Percentiles rank a stretch among this genome's conserved stretches.
These are phyloP conservation scores for Brachionus rubens DNA, from an alignment of 1,140 invertebrate genomes.

Conservation along the genomic window DNA sequence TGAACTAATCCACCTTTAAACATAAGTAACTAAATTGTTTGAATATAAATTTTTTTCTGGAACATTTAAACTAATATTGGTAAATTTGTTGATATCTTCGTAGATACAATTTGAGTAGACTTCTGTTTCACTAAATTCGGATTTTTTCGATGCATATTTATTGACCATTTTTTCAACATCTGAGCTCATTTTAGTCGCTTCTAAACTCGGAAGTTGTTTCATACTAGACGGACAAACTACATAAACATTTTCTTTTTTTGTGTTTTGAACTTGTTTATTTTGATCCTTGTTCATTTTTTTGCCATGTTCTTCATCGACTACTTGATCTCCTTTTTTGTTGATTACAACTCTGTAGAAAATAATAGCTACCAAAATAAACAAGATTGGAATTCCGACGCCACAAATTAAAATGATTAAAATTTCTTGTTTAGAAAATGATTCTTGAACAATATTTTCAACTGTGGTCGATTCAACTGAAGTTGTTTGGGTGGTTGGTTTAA, in stretches of 20 bases:
- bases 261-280: neutral
- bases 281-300: neutral
- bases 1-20: no score
- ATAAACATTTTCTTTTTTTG: constrained; percentile 35
- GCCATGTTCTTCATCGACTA: neutral
- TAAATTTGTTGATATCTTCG: neutral
- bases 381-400: constrained; percentile 22
- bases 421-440: neutral
- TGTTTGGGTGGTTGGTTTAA: neutral
- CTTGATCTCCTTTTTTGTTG: neutral
- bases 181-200: neutral
- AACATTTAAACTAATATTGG: neutral
- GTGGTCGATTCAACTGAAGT: neutral
- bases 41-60: neutral
- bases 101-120: constrained; percentile 30
- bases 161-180: neutral
- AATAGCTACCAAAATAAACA: neutral
- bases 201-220: neutral
- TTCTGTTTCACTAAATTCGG: neutral
- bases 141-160: no score
- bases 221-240: constrained; percentile 16
- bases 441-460: neutral
- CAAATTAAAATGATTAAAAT: neutral
- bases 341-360: neutral
- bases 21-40: constrained; percentile 23